A percentile compares a stretch with the other conserved stretches of the same genome.
These are phyloP conservation scores for Metacarcinus magister DNA, from an alignment of 2,888 invertebrate species.

Conservation along the genomic window DNA sequence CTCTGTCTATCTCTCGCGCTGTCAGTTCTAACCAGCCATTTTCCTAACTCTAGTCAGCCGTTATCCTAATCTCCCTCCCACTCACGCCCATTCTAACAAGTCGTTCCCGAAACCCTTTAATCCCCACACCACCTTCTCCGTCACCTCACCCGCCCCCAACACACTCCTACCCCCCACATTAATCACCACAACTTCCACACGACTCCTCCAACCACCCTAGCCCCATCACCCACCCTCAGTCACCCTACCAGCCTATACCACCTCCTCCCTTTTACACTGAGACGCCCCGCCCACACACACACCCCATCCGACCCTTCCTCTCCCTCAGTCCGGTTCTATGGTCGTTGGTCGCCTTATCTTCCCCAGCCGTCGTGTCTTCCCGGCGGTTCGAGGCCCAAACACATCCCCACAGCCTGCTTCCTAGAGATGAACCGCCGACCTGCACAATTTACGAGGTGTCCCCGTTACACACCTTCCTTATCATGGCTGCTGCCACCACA, in stretches of 20 bases:
- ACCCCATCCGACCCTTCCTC: background rate
- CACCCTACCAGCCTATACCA: background rate
- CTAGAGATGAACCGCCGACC: slow-evolving; percentile 9
- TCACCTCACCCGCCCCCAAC: background rate
- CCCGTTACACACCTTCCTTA: slow-evolving; percentile 17
- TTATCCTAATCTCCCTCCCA: background rate
- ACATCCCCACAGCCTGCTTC: background rate
- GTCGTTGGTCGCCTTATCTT: background rate
- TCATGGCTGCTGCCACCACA: background rate
- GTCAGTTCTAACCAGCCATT: background rate
- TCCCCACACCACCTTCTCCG: background rate
- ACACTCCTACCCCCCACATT: background rate
- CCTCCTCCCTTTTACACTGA: background rate
- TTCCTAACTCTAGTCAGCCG: background rate
- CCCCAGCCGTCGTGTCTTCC: background rate
- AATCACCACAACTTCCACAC: background rate
- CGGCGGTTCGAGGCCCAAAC: background rate
- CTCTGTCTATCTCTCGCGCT: background rate
- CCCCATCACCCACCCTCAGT: background rate
- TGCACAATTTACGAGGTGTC: slow-evolving; percentile 30
- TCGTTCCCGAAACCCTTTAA: slow-evolving; percentile 19
- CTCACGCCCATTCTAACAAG: background rate
- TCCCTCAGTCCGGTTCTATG: background rate
- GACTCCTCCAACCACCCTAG: background rate
- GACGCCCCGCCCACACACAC: background rate